phyloP scores from a whole-genome alignment of 2,888 invertebrate species.

The Selenia dentaria region DNA sequence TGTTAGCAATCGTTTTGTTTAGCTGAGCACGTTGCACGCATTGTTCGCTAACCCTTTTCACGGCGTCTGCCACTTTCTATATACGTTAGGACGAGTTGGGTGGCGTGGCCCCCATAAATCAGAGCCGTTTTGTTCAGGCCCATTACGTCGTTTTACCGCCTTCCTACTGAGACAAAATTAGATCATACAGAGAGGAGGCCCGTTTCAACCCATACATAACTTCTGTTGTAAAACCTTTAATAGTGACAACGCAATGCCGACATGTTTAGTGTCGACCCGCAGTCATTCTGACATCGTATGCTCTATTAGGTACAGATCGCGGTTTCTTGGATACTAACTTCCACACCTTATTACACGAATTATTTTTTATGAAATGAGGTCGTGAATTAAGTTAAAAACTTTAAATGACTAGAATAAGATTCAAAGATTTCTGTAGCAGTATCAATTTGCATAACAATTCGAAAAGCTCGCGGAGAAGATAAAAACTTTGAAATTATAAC shows the following conservation, averaged over 20 bases:
- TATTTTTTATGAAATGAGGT: slow-evolving; percentile 6
- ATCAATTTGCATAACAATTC: slow-evolving; percentile 28
- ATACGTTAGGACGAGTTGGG: slow-evolving; percentile 65
- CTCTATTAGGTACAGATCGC: slow-evolving; percentile 26
- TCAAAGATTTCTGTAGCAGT: slow-evolving; percentile 20
- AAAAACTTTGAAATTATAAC: slow-evolving; percentile 37
- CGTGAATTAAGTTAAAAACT: slow-evolving; percentile 14
- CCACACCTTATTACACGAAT: slow-evolving; percentile 3
- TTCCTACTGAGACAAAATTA: slow-evolving; percentile 78
- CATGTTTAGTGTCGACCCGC: slow-evolving; percentile 48
- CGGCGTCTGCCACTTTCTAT: slow-evolving; percentile 72
- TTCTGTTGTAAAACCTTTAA: slow-evolving; percentile 71
- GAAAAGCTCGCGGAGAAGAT: slow-evolving; percentile 29
- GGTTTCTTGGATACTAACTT: slow-evolving; percentile 12
- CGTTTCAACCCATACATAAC: slow-evolving; percentile 62
- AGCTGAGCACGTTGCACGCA: slow-evolving; percentile 54
- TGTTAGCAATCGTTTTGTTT: slow-evolving; percentile 51
- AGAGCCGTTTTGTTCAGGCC: slow-evolving; percentile 75
- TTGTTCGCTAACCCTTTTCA: slow-evolving; percentile 68
- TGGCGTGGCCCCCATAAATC: slow-evolving; percentile 72
- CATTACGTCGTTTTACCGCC: slow-evolving; percentile 78
- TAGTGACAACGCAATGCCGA: slow-evolving; percentile 57
- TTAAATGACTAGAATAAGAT: slow-evolving; percentile 10
- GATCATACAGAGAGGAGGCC: slow-evolving; percentile 72
- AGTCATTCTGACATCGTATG: slow-evolving; percentile 37